phyloP scores from a whole-genome alignment of 2,888 invertebrate species.

The Camponotus fellah region DNA sequence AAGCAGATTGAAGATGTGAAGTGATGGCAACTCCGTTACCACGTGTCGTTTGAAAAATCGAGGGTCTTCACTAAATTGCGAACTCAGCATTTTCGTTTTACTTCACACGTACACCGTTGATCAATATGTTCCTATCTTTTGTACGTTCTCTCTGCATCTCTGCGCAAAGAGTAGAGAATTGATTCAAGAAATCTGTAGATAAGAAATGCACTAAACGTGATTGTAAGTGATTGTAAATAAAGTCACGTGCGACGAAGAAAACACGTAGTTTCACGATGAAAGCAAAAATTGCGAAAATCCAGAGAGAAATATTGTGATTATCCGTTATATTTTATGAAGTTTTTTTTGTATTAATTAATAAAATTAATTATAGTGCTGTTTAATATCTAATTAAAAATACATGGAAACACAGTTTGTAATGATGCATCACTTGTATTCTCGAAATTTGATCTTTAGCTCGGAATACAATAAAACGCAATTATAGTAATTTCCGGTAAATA shows the following conservation, averaged over 20 bases:
- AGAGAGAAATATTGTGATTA: background rate
- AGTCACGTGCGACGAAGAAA: background rate
- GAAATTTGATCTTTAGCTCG: constrained; percentile 20
- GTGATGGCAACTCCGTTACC: background rate
- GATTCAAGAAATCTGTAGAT: constrained; percentile 21
- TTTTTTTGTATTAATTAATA: background rate
- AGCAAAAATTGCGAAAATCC: background rate
- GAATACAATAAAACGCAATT: constrained; percentile 42
- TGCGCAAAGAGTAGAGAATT: constrained; percentile 10
- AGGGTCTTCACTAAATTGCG: constrained; percentile 35
- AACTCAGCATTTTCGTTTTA: constrained; percentile 38
- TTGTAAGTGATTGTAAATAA: background rate
- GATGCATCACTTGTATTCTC: background rate
- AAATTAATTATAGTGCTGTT: background rate
- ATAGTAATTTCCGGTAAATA: constrained; percentile 15
- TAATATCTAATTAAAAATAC: constrained; percentile 11
- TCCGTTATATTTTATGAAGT: background rate
- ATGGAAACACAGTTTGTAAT: background rate
- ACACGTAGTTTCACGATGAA: background rate
- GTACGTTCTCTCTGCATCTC: background rate
- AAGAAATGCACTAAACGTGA: background rate
- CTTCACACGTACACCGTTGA: background rate
- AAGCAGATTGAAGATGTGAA: constrained; percentile 3
- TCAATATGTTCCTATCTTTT: constrained; percentile 40
- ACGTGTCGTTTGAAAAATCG: constrained; percentile 22